Evolutionary conservation across 2,797 vertebrate genomes (phyloP).

Genomic region (Crocodylus rhombifer): DNA sequence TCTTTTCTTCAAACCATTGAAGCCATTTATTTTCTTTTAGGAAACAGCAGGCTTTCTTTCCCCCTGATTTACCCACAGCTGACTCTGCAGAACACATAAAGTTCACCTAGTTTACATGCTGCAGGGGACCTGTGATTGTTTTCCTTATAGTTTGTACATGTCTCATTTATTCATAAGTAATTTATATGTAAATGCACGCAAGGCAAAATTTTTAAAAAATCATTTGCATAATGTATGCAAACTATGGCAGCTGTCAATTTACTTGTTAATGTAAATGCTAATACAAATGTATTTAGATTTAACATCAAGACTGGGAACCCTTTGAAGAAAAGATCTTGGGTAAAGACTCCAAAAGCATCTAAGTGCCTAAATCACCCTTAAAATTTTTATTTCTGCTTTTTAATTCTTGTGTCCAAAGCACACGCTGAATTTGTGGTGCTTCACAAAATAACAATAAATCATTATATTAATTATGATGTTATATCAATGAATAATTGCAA

Average conservation of each 20-base stretch:
- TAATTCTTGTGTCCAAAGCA: conserved; percentile 24
- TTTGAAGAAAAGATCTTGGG: conserved; percentile 45
- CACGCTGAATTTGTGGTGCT: background rate
- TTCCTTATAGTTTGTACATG: background rate
- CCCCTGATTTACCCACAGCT: background rate
- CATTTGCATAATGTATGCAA: conserved; percentile 75
- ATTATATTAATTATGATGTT: background rate
- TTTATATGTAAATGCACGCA: conserved; percentile 62
- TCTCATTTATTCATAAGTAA: conserved; percentile 70
- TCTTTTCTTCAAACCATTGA: background rate
- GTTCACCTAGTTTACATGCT: background rate
- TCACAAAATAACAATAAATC: background rate
- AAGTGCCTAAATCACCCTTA: background rate
- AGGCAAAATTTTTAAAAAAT: conserved; percentile 29
- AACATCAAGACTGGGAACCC: conserved; percentile 43
- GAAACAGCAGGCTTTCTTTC: conserved; percentile 12
- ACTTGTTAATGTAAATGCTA: conserved; percentile 70
- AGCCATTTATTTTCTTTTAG: background rate
- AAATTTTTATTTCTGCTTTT: conserved; percentile 39
- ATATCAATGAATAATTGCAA: background rate
- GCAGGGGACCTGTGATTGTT: conserved; percentile 14
- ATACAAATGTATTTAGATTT: conserved; percentile 61
- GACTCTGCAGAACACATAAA: background rate
- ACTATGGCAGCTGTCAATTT: conserved; percentile 73
- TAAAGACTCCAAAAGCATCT: background rate